These are phyloP conservation scores for Microvelia longipes DNA, from an alignment of 1,140 invertebrate genomes.

Conservation along the genomic window DNA sequence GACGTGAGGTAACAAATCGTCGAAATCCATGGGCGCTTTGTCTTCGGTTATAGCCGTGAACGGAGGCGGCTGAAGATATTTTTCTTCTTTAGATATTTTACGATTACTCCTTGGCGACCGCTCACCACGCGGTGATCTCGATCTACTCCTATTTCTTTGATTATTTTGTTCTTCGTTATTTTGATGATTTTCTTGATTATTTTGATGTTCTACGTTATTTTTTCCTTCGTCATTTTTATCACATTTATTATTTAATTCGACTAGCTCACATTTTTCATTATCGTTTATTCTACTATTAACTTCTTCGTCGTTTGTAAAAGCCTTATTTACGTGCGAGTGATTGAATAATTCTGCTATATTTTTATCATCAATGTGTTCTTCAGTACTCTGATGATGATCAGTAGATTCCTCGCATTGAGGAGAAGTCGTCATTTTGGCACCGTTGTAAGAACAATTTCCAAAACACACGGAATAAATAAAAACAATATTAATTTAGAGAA, in stretches of 20 bases:
- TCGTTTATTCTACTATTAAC: background rate
- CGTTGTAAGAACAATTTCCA: too few species aligned
- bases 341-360: too few species aligned
- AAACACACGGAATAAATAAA: too few species aligned
- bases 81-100: background rate
- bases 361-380: too few species aligned
- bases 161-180: background rate
- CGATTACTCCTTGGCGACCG: background rate
- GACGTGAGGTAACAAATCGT: conserved; percentile 64
- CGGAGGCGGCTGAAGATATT: background rate
- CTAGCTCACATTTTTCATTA: background rate
- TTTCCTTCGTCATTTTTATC: background rate
- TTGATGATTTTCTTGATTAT: background rate
- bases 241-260: background rate
- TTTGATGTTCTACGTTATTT: background rate
- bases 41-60: background rate
- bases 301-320: too few species aligned
- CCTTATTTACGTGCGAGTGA: background rate
- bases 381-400: too few species aligned
- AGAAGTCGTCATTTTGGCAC: background rate
- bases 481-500: too few species aligned
- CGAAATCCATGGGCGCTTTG: conserved; percentile 44
- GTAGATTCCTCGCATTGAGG: background rate
- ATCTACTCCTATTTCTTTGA: background rate
- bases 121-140: background rate